Evolutionary conservation across 1,140 invertebrate genomes (phyloP).

Genomic region (Chymomyza costata): DNA sequence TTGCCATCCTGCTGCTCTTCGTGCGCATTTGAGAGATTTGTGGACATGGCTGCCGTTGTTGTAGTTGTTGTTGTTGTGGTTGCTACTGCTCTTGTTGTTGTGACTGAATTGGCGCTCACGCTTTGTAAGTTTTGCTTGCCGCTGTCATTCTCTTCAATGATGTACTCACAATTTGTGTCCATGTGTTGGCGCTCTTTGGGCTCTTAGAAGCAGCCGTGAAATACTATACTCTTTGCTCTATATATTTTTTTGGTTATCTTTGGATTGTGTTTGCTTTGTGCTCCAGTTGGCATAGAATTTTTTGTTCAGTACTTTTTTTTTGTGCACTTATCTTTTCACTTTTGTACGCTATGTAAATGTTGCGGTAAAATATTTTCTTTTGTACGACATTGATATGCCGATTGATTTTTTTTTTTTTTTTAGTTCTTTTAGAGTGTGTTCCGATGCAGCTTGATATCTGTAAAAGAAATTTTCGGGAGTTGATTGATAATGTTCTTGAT

Average conservation of each 20-base stretch:
- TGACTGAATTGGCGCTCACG: constrained; percentile 18
- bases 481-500: not conserved
- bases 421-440: not conserved
- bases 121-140: too few species aligned
- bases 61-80: constrained; percentile 5
- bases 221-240: not conserved
- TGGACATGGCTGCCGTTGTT: constrained; percentile 28
- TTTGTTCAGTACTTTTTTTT: not conserved
- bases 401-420: constrained; percentile 9
- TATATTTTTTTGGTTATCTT: constrained; percentile 25
- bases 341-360: not conserved
- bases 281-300: not conserved
- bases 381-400: constrained; percentile 60
- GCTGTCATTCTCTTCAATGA: constrained; percentile 53
- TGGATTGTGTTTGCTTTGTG: constrained; percentile 9
- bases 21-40: constrained; percentile 11
- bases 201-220: not conserved
- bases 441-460: constrained; percentile 39
- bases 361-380: constrained; percentile 44
- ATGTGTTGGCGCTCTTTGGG: too few species aligned
- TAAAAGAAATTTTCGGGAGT: constrained; percentile 29
- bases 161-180: constrained; percentile 63
- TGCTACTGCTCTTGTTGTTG: constrained; percentile 3
- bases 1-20: constrained; percentile 23
- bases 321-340: constrained; percentile 1